Conservation (phyloP, 2,113 vertebrate species). For the Chaetura pelagica region DNA sequence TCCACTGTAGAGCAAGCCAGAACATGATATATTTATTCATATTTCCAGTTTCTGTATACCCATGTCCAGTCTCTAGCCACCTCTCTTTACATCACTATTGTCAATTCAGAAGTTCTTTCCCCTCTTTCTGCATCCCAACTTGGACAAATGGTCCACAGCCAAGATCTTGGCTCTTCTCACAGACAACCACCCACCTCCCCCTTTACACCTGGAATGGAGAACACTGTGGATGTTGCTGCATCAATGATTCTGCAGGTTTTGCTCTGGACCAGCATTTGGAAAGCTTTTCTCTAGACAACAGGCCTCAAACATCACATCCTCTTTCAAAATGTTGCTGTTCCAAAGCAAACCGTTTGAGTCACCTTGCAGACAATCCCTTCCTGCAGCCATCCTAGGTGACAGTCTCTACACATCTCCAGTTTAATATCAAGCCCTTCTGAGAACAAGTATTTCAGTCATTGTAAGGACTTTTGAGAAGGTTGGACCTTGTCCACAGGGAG, state of each 20-base stretch:
- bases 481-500: too few species aligned
- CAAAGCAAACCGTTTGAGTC: background rate
- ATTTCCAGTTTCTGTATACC: background rate
- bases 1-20: fast-evolving
- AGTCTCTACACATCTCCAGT: background rate
- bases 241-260: background rate
- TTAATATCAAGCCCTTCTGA: background rate
- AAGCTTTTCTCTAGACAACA: background rate
- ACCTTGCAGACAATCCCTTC: background rate
- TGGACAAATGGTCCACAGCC: background rate
- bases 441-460: too few species aligned
- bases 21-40: background rate
- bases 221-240: background rate
- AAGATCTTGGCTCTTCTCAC: background rate
- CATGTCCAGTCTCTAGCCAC: background rate
- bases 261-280: background rate
- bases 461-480: too few species aligned
- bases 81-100: background rate
- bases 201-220: background rate
- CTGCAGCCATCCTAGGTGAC: background rate
- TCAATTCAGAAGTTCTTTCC: background rate
- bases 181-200: background rate
- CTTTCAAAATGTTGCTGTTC: background rate
- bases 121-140: background rate
- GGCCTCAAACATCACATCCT: background rate